Conservation (phyloP, 2,113 vertebrate genomes). For the Trogon surrucura region DNA sequence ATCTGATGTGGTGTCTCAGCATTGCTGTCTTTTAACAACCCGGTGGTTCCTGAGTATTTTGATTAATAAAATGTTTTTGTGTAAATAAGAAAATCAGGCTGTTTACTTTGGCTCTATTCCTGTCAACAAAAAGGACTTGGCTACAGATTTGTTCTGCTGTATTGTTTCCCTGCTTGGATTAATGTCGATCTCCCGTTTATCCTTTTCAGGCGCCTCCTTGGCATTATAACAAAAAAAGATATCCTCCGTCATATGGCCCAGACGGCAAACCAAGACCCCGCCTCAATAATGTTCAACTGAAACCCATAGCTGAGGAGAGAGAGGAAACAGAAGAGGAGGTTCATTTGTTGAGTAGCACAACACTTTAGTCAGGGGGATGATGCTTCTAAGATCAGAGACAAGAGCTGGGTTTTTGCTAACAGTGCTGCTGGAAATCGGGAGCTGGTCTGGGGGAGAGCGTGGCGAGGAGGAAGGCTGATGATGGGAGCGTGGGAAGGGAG, state of each 20-base stretch:
- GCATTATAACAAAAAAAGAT: conserved; percentile 99
- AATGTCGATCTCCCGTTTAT: conserved; percentile 69
- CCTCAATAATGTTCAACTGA: conserved; percentile 99
- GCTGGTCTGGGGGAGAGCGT: conserved; percentile 42
- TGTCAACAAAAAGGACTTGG: conserved; percentile 77
- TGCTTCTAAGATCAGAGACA: conserved; percentile 23
- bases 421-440: conserved; percentile 65
- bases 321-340: conserved; percentile 86
- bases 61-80: conserved; percentile 53
- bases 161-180: conserved; percentile 46
- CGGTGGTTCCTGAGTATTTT: conserved; percentile 56
- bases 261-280: conserved; percentile 98
- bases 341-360: conserved; percentile 88
- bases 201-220: conserved; percentile 94
- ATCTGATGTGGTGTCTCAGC: conserved; percentile 26
- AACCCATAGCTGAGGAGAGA: conserved; percentile 80
- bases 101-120: conserved; percentile 71
- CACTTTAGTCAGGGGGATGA: conserved; percentile 80
- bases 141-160: conserved; percentile 31
- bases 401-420: conserved; percentile 63
- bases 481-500: conserved; percentile 30
- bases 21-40: conserved; percentile 55
- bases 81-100: conserved; percentile 66
- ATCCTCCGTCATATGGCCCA: conserved; percentile 99
- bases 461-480: conserved; percentile 11